These are phyloP conservation scores for Sebastes taczanowskii DNA, from an alignment of 2,797 vertebrate species.

Conservation along the genomic window DNA sequence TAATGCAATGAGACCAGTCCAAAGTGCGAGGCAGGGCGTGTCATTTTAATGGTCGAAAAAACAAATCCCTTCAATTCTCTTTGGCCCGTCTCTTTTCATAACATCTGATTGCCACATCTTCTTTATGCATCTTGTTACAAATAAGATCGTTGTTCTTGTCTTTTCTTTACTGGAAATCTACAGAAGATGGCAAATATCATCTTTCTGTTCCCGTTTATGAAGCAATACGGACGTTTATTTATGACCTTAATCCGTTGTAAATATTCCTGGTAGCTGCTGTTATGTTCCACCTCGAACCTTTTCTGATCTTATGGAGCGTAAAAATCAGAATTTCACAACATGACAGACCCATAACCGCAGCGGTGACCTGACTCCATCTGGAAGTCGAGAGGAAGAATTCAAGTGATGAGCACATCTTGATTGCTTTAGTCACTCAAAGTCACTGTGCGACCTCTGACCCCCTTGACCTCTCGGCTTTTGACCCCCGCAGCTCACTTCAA, in stretches of 20 bases:
- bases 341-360: background rate
- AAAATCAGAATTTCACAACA: background rate
- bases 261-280: background rate
- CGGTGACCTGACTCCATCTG: background rate
- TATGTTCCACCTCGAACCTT: background rate
- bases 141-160: background rate
- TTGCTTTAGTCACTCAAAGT: constrained; percentile 36
- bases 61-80: background rate
- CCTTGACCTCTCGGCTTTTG: constrained; percentile 41
- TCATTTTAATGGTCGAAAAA: background rate
- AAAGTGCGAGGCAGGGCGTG: constrained; percentile 9
- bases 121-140: background rate
- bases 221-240: background rate
- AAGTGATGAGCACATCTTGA: constrained; percentile 30
- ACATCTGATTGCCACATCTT: background rate
- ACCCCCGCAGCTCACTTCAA: constrained; percentile 66
- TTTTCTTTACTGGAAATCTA: background rate
- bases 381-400: background rate
- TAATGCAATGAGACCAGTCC: constrained; percentile 25
- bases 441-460: constrained; percentile 28
- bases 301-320: background rate
- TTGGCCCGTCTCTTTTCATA: background rate
- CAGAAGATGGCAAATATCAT: background rate
- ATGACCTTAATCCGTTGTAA: background rate
- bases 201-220: background rate